phyloP scores from a whole-genome alignment of 2,888 invertebrate species.

The Yponomeuta sedellus region DNA sequence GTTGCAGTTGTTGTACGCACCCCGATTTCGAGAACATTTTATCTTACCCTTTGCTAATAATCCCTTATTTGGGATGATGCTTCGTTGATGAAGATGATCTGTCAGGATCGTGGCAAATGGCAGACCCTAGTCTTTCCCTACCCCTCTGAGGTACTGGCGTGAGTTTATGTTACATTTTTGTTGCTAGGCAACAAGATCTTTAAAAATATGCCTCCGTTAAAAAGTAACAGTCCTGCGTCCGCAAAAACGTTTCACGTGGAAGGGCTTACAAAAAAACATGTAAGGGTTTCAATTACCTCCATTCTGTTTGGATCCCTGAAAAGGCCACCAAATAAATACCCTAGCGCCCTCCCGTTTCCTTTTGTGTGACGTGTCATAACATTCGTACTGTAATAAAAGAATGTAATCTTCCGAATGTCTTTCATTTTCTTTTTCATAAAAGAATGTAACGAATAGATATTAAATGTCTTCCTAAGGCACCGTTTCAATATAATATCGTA shows the following conservation, averaged over 20 bases:
- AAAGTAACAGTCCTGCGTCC: background rate
- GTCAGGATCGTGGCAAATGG: too few relatives aligned
- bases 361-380: conserved; percentile 8
- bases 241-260: background rate
- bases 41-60: too few relatives aligned
- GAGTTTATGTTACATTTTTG: too few relatives aligned
- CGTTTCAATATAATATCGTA: conserved; percentile 3
- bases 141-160: too few relatives aligned
- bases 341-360: conserved; percentile 5
- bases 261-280: background rate
- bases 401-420: conserved; percentile 9
- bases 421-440: conserved; percentile 8
- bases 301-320: background rate
- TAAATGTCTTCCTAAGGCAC: background rate
- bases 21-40: too few relatives aligned
- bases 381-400: conserved; percentile 5
- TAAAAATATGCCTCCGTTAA: background rate
- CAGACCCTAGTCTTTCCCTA: too few relatives aligned
- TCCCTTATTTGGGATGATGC: too few relatives aligned
- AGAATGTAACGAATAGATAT: conserved; percentile 3
- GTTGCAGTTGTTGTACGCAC: too few relatives aligned
- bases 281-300: background rate
- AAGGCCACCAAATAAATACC: background rate
- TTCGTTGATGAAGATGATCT: too few relatives aligned
- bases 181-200: background rate